Evolutionary conservation across 2,113 vertebrate genomes (phyloP), one percentile per base, ranked within the genome.

Genomic region (Noturus placidus): DNA sequence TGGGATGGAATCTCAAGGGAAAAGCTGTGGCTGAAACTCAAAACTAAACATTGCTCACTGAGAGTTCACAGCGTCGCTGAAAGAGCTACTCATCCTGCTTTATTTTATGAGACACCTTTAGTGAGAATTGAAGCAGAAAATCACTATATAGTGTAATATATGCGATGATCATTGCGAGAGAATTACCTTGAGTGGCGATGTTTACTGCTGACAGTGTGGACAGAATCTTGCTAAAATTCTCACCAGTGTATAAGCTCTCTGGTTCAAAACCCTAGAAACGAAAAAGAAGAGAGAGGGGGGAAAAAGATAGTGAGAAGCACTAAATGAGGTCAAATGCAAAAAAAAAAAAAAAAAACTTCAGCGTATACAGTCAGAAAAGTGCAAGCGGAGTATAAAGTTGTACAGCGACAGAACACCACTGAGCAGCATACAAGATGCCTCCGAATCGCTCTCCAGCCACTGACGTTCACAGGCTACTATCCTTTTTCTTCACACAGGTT

Each of bases 151-250:
- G 20, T 69, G 87, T 42, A 46, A 82, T n/a, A 38, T 38, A 54
- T 33, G 35, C 14, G 5, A 1, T 87, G 25, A 0, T 83, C 15
- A 17, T 38, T 27, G 14, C n/a, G 27, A 65, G 5, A 35, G 5
- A 82, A 95, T 96, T 96, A 99, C 98, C 97, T 97, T 98, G 97
- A 4, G 97, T 97, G 67, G 97, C 97, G 92, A 97, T 97, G 95
- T 96, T 98, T 91, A 99, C 91, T 84, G 97, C 97, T 91, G 95
- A 93, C 91, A 99, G 94, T 4, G 97, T 97, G 82, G 92, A 95
- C 92, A 99, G 92, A 78, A 99, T 95, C 92, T 97, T 97, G 92
- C 94, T 93, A 93, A 99, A 99, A 89, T 96, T 96, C 91, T 96
- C 95, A n/a, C 97, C 97, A 6, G 94, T 93, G 93, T 97, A 98